These are phyloP conservation scores for Mormoops blainvillei DNA, from an alignment of 2,113 vertebrate species.

Conservation along the genomic window DNA sequence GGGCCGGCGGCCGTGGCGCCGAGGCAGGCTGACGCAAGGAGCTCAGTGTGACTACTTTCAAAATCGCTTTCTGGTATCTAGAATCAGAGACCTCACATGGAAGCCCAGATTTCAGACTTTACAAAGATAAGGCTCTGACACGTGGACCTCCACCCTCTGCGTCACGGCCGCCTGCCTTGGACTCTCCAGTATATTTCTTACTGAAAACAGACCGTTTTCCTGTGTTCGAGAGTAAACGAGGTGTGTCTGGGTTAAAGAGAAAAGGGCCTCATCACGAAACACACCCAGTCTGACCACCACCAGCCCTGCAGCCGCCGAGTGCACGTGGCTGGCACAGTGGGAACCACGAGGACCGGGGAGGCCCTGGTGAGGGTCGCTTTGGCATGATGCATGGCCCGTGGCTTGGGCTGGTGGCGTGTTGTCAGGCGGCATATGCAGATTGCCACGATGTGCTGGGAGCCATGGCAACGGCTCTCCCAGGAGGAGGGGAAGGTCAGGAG, in stretches of 20 bases:
- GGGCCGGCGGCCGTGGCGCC: rapidly evolving
- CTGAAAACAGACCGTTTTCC: neutral
- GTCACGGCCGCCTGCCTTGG: neutral
- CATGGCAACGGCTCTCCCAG: neutral
- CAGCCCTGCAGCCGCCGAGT: neutral
- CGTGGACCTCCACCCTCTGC: rapidly evolving
- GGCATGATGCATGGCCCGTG: neutral
- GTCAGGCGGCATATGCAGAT: neutral
- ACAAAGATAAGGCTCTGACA: neutral
- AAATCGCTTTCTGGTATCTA: neutral
- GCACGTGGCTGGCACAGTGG: rapidly evolving
- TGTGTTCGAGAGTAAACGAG: neutral
- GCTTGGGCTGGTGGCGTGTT: rapidly evolving
- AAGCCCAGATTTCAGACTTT: neutral
- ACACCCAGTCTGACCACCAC: no score
- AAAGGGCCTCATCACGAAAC: neutral
- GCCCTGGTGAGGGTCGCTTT: neutral
- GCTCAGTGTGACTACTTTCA: neutral
- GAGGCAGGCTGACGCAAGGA: neutral
- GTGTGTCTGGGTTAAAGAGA: neutral
- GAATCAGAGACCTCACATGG: neutral
- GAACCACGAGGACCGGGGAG: neutral
- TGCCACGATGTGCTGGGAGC: neutral
- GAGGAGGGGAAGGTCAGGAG: neutral
- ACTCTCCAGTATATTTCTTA: neutral